Base-by-base conservation (phyloP, 2,113 vertebrate species). In the Rostratula benghalensis region DNA sequence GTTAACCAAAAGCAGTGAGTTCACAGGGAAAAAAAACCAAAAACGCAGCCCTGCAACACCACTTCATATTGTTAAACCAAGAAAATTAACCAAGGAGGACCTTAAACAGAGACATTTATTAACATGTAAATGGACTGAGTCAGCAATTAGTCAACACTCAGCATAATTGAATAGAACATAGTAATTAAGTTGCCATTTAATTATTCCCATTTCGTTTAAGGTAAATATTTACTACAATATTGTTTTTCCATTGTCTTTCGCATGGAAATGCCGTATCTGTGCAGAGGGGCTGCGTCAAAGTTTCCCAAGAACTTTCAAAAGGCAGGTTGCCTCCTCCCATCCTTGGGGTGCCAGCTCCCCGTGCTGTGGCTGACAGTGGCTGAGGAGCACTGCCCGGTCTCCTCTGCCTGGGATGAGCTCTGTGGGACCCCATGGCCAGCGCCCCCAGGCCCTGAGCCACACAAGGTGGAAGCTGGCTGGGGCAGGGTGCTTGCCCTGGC, bases 71-170 rank as follows among this genome's bases (percentile, higher is more conserved):
- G 20, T 90, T 83, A 96, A 94, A 85, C 30, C 68, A 24, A 63
- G 83, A 84, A 91, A 93, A 95, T 93, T 73, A 94, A 92, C 51
- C 82, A 67, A 93, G 69, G 59, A 77, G 48, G 74, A 85, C 68
- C 80, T 91, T 71, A 93, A 91, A 90, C 60, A 30, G 12, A 94
- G 67, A 59, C 87, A 93, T 96, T 96, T 96, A 93, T 96, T 96
- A 97, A 94, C 91, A 91, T 94, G 85, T 92, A 95, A 97, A 97
- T 92, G 81, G 78, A 93, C 96, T 94, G 93, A 97, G 93, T 97
- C 96, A 97, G 96, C 96, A 97, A 95, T 97, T 97, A 96, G 93
- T 81, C 91, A 93, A 94, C 63, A 89, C 80, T 92, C 85, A 75
- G 90, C 87, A 87, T 92, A 96, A 96, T 53, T 94, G 83, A 97